A percentile compares a stretch with the other conserved stretches of the same genome.
Evolutionary conservation across 2,113 vertebrate species (phyloP).

Genomic region (Corythornis cristatus): DNA sequence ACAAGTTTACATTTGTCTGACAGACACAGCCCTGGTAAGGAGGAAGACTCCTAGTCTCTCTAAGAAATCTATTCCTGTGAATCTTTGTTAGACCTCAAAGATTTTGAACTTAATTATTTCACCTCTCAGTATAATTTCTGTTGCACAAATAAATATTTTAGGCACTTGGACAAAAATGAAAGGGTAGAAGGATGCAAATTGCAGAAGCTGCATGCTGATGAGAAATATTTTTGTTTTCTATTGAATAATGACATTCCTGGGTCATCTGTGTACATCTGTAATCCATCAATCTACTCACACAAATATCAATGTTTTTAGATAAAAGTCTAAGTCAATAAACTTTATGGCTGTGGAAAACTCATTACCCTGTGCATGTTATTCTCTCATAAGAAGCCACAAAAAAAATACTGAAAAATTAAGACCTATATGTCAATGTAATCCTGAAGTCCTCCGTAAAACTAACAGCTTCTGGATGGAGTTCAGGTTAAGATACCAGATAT

Average conservation of each 20-base stretch:
- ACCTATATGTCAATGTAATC: background rate
- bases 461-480: background rate
- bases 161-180: background rate
- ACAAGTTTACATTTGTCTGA: background rate
- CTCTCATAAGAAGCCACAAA: background rate
- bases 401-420: background rate
- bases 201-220: background rate
- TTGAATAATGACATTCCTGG: conserved; percentile 10
- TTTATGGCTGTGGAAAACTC: conserved; percentile 16
- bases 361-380: background rate
- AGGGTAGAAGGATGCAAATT: background rate
- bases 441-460: background rate
- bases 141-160: background rate
- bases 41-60: background rate
- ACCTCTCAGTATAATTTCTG: background rate
- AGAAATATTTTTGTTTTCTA: conserved; percentile 18
- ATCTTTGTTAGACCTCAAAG: background rate
- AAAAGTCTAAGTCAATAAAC: conserved; percentile 37
- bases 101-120: background rate
- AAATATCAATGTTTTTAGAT: conserved; percentile 21
- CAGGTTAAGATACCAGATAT: background rate
- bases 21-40: background rate
- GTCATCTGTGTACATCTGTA: conserved; percentile 31
- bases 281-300: background rate
- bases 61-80: background rate